A percentile compares a stretch with the other conserved stretches of the same genome.
Conservation (phyloP, 2,888 invertebrate genomes). For the Netelia fuscicornis region DNA sequence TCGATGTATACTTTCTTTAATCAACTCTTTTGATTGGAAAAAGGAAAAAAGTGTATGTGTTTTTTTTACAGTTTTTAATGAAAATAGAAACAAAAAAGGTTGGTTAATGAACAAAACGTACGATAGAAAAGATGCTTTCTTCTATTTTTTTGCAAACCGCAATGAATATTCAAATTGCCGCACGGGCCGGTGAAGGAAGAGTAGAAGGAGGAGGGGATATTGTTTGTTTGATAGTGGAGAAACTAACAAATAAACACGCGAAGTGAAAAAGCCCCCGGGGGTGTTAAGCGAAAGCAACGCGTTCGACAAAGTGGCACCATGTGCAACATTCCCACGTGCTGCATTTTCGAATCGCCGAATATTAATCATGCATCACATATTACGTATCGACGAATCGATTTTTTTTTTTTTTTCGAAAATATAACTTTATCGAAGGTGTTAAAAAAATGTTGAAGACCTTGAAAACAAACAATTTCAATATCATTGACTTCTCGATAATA, state of each 20-base stretch:
- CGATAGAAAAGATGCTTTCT: neutral
- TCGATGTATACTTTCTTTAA: no score
- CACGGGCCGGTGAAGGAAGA: no score
- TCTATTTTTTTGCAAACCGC: neutral
- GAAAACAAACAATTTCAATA: no score
- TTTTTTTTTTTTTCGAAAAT: no score
- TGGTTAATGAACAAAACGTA: neutral
- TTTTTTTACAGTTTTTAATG: no score
- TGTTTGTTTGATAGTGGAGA: neutral
- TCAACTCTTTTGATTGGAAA: neutral
- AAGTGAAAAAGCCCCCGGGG: conserved; percentile 23
- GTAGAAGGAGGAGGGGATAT: neutral
- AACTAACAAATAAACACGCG: conserved; percentile 35
- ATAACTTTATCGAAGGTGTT: no score
- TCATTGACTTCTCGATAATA: no score
- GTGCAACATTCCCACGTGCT: conserved; percentile 18
- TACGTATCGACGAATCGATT: no score
- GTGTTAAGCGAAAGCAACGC: neutral
- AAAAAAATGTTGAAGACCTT: no score
- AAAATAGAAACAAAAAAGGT: no score
- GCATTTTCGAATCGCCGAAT: neutral
- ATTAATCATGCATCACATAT: neutral
- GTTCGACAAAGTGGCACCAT: neutral
- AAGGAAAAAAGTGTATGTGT: neutral
- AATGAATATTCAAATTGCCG: conserved; percentile 14